Evolutionary conservation across 2,113 vertebrate genomes (phyloP).

Genomic region (Tyto alba): DNA sequence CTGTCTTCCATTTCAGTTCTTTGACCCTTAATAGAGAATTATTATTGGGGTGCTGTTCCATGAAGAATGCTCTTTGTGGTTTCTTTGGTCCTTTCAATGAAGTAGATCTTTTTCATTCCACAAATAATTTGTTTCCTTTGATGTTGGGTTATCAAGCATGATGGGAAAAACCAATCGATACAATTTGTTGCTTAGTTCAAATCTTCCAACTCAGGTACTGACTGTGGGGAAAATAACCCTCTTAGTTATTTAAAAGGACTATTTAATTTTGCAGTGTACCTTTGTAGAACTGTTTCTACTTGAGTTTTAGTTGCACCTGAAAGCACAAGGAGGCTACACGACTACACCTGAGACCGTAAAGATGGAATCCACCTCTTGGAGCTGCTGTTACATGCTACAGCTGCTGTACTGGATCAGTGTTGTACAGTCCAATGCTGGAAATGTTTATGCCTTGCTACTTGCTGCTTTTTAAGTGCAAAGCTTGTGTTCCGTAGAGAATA

Average conservation of each 20-base stretch:
- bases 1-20: background rate
- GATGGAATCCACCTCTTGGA: background rate
- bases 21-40: background rate
- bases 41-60: background rate
- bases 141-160: background rate
- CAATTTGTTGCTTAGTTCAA: background rate
- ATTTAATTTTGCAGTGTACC: background rate
- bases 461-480: background rate
- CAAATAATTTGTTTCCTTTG: background rate
- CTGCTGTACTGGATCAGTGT: fast-evolving
- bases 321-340: background rate
- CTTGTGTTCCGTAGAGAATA: background rate
- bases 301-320: background rate
- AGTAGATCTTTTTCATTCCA: background rate
- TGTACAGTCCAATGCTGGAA: background rate
- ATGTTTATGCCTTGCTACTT: background rate
- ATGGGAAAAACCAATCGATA: background rate
- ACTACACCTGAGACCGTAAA: background rate
- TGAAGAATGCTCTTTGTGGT: background rate
- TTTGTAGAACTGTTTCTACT: background rate
- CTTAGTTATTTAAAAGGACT: background rate
- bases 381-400: background rate
- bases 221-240: background rate
- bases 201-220: background rate
- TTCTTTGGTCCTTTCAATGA: background rate